phyloP scores from a whole-genome alignment of 2,888 invertebrate species.

The Tanaodytes sp. region DNA sequence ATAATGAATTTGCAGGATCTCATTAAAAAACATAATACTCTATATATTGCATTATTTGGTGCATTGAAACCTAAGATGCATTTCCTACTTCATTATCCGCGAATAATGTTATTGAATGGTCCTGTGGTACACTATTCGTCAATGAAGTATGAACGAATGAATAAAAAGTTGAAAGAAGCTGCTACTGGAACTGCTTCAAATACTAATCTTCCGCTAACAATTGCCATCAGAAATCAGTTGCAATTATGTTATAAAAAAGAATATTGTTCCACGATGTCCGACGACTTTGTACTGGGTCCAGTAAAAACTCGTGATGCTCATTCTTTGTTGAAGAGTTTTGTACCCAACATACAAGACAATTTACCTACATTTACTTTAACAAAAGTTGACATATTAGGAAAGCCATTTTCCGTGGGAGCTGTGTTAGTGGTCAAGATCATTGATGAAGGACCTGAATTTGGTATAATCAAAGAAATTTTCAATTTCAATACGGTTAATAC shows the following conservation, averaged over 20 bases:
- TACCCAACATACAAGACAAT: slow-evolving; percentile 9
- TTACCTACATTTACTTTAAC: slow-evolving; percentile 21
- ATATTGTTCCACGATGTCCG: slow-evolving; percentile 1
- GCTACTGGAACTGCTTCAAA: slow-evolving; percentile 26
- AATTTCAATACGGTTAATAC: slow-evolving; percentile 21
- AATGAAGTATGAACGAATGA: slow-evolving; percentile 39
- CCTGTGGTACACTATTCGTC: slow-evolving; percentile 37
- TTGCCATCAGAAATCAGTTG: slow-evolving; percentile 33
- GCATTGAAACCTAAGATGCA: slow-evolving; percentile 41
- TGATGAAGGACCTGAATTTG: slow-evolving; percentile 42
- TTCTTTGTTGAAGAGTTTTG: neutral
- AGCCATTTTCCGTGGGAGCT: slow-evolving; percentile 32
- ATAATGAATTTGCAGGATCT: slow-evolving; percentile 17
- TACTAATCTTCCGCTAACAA: slow-evolving; percentile 30
- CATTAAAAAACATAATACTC: slow-evolving; percentile 22
- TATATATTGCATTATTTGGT: slow-evolving; percentile 33
- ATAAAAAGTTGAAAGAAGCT: slow-evolving; percentile 36
- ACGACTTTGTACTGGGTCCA: slow-evolving; percentile 17
- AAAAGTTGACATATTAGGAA: slow-evolving; percentile 33
- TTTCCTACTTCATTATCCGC: slow-evolving; percentile 20
- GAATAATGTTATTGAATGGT: slow-evolving; percentile 22
- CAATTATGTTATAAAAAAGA: slow-evolving; percentile 27
- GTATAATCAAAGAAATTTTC: slow-evolving; percentile 41
- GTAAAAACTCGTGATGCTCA: slow-evolving; percentile 11
- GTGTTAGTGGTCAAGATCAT: slow-evolving; percentile 32